Conservation (phyloP, 2,797 vertebrate genomes). For the Salmo trutta region DNA sequence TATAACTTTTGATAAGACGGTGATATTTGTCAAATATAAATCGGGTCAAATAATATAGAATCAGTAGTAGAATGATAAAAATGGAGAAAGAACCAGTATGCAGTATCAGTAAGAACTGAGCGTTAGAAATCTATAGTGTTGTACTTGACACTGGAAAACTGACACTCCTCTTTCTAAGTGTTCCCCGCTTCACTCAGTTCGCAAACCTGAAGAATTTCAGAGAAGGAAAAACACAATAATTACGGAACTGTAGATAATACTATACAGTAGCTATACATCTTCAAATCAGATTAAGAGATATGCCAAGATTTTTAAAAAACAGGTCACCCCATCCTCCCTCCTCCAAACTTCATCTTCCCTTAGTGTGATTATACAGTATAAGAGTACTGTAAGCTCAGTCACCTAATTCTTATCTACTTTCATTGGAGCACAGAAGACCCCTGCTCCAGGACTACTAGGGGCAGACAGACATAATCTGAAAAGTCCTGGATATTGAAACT, state of each 20-base stretch:
- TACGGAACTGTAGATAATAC: not conserved
- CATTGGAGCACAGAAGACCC: constrained; percentile 58
- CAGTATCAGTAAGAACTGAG: not conserved
- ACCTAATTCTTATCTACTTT: constrained; percentile 65
- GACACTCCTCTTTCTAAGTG: constrained; percentile 16
- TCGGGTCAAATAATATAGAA: too few relatives aligned
- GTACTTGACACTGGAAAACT: not conserved
- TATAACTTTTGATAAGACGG: too few relatives aligned
- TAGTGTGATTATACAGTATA: constrained; percentile 63
- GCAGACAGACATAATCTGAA: constrained; percentile 67
- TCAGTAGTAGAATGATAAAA: not conserved
- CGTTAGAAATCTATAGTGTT: not conserved
- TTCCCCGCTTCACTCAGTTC: not conserved
- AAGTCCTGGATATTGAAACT: constrained; percentile 67
- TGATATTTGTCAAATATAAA: too few relatives aligned
- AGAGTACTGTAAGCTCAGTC: constrained; percentile 64
- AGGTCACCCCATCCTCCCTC: constrained; percentile 47
- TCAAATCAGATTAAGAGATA: constrained; percentile 1
- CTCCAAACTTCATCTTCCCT: constrained; percentile 18
- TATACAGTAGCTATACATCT: not conserved
- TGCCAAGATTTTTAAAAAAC: constrained; percentile 26
- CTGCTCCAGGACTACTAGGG: constrained; percentile 43
- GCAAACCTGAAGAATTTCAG: constrained; percentile 14
- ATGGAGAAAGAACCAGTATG: not conserved
- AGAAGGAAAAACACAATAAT: constrained; percentile 15